phyloP scores from a whole-genome alignment of 2,888 invertebrate species.

The Noctua janthina region DNA sequence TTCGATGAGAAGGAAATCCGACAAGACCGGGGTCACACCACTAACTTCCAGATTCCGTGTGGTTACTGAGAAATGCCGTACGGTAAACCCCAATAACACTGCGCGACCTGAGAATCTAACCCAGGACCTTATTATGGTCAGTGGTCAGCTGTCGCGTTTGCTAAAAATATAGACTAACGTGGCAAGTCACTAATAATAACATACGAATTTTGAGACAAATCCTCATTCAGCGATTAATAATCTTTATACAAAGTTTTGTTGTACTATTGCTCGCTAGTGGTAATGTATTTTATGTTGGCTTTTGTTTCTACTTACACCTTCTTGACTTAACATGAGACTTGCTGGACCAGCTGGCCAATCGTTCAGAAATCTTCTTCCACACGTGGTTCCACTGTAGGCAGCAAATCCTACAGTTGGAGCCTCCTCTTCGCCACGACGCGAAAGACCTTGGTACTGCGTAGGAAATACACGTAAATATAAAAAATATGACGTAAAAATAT shows the following conservation, averaged over 20 bases:
- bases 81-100: background rate
- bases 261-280: too few relatives aligned
- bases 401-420: constrained; percentile 74
- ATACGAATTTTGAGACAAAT: background rate
- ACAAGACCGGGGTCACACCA: background rate
- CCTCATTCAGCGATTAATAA: background rate
- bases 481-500: background rate
- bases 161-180: background rate
- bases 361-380: constrained; percentile 80
- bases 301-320: constrained; percentile 70
- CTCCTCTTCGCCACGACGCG: constrained; percentile 66
- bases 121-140: background rate
- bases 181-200: background rate
- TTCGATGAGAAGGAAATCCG: background rate
- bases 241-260: background rate
- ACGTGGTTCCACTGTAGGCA: constrained; percentile 75
- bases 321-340: constrained; percentile 70
- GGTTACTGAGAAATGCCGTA: background rate
- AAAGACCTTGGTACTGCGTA: constrained; percentile 71
- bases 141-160: background rate
- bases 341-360: constrained; percentile 74
- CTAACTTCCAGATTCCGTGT: background rate
- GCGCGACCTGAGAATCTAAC: background rate
- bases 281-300: background rate
- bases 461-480: constrained; percentile 2